Conservation (phyloP, 1,140 invertebrate species). For the Apocrypta bakeri region DNA sequence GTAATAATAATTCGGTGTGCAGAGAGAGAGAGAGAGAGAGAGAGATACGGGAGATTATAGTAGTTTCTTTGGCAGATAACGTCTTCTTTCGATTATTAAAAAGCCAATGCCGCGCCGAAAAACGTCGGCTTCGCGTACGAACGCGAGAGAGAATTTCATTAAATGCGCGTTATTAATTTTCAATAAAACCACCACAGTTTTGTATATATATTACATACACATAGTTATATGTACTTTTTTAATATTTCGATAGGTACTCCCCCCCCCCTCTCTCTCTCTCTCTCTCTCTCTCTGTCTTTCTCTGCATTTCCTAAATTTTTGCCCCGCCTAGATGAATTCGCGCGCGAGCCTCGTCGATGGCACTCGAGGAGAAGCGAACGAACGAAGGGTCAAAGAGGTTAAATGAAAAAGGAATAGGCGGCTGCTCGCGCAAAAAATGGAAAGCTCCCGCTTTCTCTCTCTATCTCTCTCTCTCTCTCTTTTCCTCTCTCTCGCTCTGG, state of each 20-base stretch:
- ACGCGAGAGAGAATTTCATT: constrained; percentile 22
- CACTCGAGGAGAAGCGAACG: constrained; percentile 49
- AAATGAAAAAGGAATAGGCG: constrained; percentile 54
- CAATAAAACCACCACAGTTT: background rate
- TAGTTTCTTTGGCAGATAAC: background rate
- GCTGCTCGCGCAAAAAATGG: constrained; percentile 51
- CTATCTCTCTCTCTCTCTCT: too few species aligned
- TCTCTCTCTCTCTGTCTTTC: background rate
- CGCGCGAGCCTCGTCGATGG: constrained; percentile 1
- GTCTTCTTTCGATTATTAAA: background rate
- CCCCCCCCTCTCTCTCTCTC: too few species aligned
- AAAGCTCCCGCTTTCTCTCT: constrained; percentile 42
- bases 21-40: too few species aligned
- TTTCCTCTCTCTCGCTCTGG: constrained; percentile 9
- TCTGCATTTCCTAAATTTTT: constrained; percentile 33
- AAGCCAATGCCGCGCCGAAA: background rate
- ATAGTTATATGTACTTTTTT: too few species aligned
- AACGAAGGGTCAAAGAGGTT: constrained; percentile 53
- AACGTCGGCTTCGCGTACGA: too few species aligned
- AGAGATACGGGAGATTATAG: too few species aligned
- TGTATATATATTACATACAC: too few species aligned
- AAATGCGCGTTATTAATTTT: constrained; percentile 29
- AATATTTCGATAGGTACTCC: too few species aligned
- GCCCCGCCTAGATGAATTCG: constrained; percentile 24
- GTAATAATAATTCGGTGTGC: background rate